A percentile compares a stretch with the other conserved stretches of the same genome.
phyloP scores from a whole-genome alignment of 2,797 vertebrate genomes.

The Channallabes apus region DNA sequence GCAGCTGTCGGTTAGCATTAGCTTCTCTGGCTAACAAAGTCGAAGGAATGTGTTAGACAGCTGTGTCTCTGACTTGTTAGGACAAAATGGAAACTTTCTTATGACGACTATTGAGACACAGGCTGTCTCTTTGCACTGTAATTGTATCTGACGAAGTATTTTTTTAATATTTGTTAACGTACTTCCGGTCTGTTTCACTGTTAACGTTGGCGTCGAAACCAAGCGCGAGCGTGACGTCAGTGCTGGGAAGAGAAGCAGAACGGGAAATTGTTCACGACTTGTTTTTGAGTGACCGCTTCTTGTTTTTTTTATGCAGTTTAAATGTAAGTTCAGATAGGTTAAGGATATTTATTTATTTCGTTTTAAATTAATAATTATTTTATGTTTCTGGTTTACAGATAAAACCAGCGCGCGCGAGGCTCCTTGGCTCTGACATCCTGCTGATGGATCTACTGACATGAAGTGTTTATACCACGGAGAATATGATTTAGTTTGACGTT shows the following conservation, averaged over 20 bases:
- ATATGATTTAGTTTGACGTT: constrained; percentile 46
- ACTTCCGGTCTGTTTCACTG: constrained; percentile 10
- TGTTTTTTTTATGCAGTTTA: not conserved
- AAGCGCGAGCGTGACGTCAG: not conserved
- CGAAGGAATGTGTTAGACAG: constrained; percentile 9
- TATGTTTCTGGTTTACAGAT: constrained; percentile 55
- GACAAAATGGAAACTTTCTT: not conserved
- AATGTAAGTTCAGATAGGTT: not conserved
- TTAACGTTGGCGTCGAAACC: not conserved
- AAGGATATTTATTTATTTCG: not conserved
- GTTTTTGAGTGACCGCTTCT: not conserved
- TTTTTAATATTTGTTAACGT: not conserved
- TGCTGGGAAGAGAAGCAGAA: not conserved
- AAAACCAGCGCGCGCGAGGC: constrained; percentile 61
- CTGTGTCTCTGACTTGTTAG: constrained; percentile 12
- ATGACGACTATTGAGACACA: not conserved
- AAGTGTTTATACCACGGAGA: constrained; percentile 1
- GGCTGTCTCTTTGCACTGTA: not conserved
- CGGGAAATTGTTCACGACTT: not conserved
- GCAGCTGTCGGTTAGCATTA: constrained; percentile 56
- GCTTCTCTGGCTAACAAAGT: constrained; percentile 43
- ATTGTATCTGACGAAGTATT: not conserved
- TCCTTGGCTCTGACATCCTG: constrained; percentile 54
- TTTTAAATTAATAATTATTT: not conserved
- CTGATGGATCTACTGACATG: not conserved